A percentile compares a stretch with the other conserved stretches of the same genome.
Conservation (phyloP, 2,888 invertebrate genomes). For the Synergus japonicus region DNA sequence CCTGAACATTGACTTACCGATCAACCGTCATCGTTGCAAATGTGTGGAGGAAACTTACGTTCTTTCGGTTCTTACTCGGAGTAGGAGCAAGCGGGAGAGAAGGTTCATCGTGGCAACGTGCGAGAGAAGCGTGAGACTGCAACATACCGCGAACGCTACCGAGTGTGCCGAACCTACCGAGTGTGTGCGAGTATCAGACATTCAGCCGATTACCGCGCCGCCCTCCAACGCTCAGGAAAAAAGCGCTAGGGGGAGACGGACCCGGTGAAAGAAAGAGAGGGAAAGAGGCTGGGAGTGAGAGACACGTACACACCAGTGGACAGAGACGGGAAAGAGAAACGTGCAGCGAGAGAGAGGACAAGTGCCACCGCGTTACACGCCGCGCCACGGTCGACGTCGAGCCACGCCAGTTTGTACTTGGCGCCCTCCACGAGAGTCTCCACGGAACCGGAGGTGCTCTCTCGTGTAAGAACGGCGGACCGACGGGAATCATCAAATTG, state of each 20-base stretch:
- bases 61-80: constrained; percentile 41
- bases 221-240: constrained; percentile 55
- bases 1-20: constrained; percentile 40
- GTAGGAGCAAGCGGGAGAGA: constrained; percentile 43
- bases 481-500: constrained; percentile 29
- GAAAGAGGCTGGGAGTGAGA: constrained; percentile 47
- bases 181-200: constrained; percentile 31
- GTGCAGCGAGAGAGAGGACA: constrained; percentile 60
- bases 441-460: constrained; percentile 51
- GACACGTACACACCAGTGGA: constrained; percentile 43
- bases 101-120: constrained; percentile 42
- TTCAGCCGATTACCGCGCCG: constrained; percentile 54
- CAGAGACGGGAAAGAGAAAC: constrained; percentile 54
- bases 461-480: constrained; percentile 39
- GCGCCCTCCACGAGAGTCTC: constrained; percentile 61
- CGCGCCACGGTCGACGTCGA: constrained; percentile 73
- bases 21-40: constrained; percentile 36
- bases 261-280: constrained; percentile 54
- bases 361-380: constrained; percentile 69
- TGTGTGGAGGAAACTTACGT: constrained; percentile 43
- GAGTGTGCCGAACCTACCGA: neutral
- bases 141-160: constrained; percentile 47
- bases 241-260: constrained; percentile 53
- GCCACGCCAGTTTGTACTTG: constrained; percentile 72
- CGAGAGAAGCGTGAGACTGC: constrained; percentile 43